These are phyloP conservation scores for Dunckerocampus dactyliophorus DNA, from an alignment of 2,113 vertebrate genomes.

Conservation along the genomic window DNA sequence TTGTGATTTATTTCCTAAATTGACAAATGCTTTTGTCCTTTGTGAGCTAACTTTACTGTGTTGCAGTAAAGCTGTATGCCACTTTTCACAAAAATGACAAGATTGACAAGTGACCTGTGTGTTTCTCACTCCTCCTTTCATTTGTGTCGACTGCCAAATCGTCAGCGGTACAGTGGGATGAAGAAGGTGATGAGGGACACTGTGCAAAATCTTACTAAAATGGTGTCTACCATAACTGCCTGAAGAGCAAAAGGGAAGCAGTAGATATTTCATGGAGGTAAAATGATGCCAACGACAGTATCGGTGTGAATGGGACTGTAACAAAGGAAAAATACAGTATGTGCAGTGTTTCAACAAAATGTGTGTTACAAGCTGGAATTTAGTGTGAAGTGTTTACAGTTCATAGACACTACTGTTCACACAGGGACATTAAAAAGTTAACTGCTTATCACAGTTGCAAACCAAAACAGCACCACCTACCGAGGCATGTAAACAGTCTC, in stretches of 20 bases:
- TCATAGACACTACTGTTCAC: too few relatives aligned
- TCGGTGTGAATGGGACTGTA: too few relatives aligned
- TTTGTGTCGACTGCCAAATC: slow-evolving; percentile 29
- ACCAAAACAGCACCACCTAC: too few relatives aligned
- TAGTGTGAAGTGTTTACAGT: too few relatives aligned
- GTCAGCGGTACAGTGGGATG: slow-evolving; percentile 25
- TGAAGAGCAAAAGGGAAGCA: slow-evolving; percentile 17
- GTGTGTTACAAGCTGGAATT: too few relatives aligned
- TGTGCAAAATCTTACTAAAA: slow-evolving; percentile 4
- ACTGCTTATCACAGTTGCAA: too few relatives aligned
- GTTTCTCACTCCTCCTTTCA: slow-evolving; percentile 15
- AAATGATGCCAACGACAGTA: not conserved
- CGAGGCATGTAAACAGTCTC: too few relatives aligned
- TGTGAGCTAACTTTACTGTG: not conserved
- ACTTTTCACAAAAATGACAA: slow-evolving; percentile 37
- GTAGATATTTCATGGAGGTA: slow-evolving; percentile 3
- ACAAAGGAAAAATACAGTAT: too few relatives aligned
- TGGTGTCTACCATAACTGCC: slow-evolving; percentile 36
- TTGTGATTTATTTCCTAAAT: too few relatives aligned
- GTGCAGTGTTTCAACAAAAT: not conserved
- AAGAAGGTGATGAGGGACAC: slow-evolving; percentile 1
- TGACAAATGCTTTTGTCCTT: not conserved
- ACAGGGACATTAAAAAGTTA: too few relatives aligned
- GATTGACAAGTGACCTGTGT: slow-evolving; percentile 43
- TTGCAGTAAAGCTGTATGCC: not conserved